Evolutionary conservation across 1,140 invertebrate genomes (phyloP).

Genomic region (Cheumatopsyche charites): DNA sequence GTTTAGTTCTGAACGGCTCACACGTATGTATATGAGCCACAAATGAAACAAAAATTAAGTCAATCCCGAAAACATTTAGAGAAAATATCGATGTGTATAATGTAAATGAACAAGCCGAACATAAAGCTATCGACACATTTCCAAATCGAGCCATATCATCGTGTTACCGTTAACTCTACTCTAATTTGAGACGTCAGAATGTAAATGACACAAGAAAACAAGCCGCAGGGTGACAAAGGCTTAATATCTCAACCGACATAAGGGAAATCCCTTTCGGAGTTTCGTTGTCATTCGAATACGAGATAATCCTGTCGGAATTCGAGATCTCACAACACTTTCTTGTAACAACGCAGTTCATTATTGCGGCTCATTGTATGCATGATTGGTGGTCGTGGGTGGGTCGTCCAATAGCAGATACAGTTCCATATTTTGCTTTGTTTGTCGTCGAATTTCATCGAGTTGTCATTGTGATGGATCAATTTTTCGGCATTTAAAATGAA

Average conservation of each 20-base stretch:
- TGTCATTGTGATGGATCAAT: too few relatives aligned
- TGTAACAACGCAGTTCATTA: slow-evolving; percentile 7
- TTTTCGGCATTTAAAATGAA: too few relatives aligned
- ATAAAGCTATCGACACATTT: too few relatives aligned
- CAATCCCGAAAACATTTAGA: too few relatives aligned
- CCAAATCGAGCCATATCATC: too few relatives aligned
- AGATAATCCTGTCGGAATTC: slow-evolving; percentile 26
- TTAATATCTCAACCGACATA: not conserved
- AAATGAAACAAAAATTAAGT: too few relatives aligned
- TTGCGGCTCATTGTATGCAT: slow-evolving; percentile 16
- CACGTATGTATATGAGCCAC: too few relatives aligned
- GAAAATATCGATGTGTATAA: too few relatives aligned
- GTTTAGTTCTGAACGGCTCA: too few relatives aligned
- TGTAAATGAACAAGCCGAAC: too few relatives aligned
- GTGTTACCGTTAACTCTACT: too few relatives aligned
- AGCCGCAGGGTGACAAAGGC: not conserved
- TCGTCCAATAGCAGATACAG: not conserved
- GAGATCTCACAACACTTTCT: slow-evolving; percentile 7
- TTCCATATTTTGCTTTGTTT: not conserved
- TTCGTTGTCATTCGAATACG: slow-evolving; percentile 22
- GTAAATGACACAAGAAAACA: slow-evolving; percentile 4
- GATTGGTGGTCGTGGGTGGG: slow-evolving; percentile 25
- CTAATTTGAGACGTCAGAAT: not conserved
- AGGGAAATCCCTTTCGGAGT: not conserved
- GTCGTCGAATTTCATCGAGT: too few relatives aligned